These are phyloP conservation scores for Gnatocerus cornutus DNA, from an alignment of 2,888 invertebrate genomes.

Conservation along the genomic window DNA sequence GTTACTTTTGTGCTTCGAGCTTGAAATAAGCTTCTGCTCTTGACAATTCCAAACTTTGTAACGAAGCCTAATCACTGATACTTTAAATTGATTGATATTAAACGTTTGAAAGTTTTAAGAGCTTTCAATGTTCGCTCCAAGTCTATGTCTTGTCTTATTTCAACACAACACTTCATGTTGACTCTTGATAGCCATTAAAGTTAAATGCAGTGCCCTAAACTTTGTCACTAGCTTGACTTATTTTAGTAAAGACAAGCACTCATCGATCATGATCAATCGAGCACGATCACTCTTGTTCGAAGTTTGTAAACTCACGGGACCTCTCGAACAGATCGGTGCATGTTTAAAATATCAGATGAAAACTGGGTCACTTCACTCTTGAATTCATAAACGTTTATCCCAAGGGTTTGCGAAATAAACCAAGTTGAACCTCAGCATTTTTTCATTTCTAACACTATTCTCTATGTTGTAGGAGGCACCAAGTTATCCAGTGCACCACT, in stretches of 20 bases:
- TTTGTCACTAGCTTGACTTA: constrained; percentile 6
- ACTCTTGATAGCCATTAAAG: too few relatives aligned
- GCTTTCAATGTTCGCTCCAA: too few relatives aligned
- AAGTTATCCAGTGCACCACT: constrained; percentile 41
- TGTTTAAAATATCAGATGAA: constrained; percentile 35
- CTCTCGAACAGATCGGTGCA: constrained; percentile 17
- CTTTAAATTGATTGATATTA: too few relatives aligned
- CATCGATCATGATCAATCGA: constrained; percentile 33
- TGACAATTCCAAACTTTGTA: too few relatives aligned
- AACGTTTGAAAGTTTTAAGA: too few relatives aligned
- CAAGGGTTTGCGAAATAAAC: constrained; percentile 11
- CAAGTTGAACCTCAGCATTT: constrained; percentile 14
- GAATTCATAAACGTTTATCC: constrained; percentile 28
- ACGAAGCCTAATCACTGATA: too few relatives aligned
- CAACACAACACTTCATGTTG: too few relatives aligned
- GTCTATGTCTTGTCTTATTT: too few relatives aligned
- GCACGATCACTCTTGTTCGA: constrained; percentile 30
- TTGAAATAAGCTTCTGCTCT: too few relatives aligned
- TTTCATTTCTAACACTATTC: constrained; percentile 38
- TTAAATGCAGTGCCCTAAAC: background rate
- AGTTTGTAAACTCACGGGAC: constrained; percentile 20
- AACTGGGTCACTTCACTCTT: constrained; percentile 28
- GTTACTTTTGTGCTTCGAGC: too few relatives aligned
- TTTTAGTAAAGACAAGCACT: constrained; percentile 17
- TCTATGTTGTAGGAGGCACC: constrained; percentile 44